Evolutionary conservation across 2,888 invertebrate genomes (phyloP), one percentile per base, ranked within the genome.

Genomic region (Poecilobothrus nobilitatus): DNA sequence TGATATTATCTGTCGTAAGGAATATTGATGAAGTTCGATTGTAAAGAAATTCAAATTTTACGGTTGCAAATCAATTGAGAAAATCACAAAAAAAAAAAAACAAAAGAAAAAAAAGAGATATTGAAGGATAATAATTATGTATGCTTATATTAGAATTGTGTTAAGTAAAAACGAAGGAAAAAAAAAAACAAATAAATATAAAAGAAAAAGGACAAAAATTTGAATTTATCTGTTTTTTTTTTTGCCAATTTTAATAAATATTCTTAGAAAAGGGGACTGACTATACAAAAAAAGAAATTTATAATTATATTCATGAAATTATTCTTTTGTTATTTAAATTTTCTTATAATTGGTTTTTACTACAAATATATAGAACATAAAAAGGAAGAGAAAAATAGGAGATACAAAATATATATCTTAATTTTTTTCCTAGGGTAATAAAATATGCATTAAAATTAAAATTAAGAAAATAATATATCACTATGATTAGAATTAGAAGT

Each of bases 41-140:
- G 53, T 53, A 53, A 53, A 53, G 53, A n/a, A 18, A 53, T 53
- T 53, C 53, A 6, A 53, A 53, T 53, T 53, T 53, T 53, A 53
- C 53, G 53, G 53, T 53, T 53, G 53, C 53, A 53, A 53, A 53
- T 53, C 53, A 53, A 53, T 53, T 53, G 18, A 53, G 53, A 53
- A 53, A 18, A n/a, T 12, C 18, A 53, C 15, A 53, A 8, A 3
- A 37, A 8, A 37, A 37, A n/a, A 6, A 53, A 18, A 53, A 8
- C 37, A 37, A 8, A 37, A 37, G 6, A 6, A 53, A 18, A 53
- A 53, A 15, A 53, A 18, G 18, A 53, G 7, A 53, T 18, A n/a
- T 41, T 41, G 9, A 15, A 18, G 9, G 5, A 53, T 18, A n/a
- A n/a, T 53, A n/a, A 15, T 53, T 18, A 53, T 44, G 3, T 53